A percentile compares a stretch with the other conserved stretches of the same genome.
Conservation (phyloP, 2,113 vertebrate species). For the Chinchilla lanigera region DNA sequence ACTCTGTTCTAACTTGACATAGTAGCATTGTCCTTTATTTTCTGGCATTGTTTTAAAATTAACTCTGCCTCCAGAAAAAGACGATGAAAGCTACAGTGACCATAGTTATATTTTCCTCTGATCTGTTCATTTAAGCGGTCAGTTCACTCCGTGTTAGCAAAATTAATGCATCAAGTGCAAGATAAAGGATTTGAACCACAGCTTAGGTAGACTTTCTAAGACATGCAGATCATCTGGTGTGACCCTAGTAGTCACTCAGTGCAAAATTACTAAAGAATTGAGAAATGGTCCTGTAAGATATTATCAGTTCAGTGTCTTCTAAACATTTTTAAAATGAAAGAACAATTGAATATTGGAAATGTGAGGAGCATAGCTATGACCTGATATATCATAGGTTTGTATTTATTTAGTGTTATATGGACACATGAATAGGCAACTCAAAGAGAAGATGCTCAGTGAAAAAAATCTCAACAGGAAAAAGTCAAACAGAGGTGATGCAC, state of each 20-base stretch:
- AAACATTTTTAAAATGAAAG: conserved; percentile 26
- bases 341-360: background rate
- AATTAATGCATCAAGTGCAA: conserved; percentile 37
- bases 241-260: too few species aligned
- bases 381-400: conserved; percentile 5
- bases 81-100: background rate
- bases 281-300: background rate
- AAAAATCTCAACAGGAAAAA: background rate
- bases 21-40: conserved; percentile 36
- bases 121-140: conserved; percentile 33
- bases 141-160: conserved; percentile 18
- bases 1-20: conserved; percentile 15
- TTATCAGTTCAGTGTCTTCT: background rate
- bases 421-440: background rate
- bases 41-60: too few species aligned
- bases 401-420: background rate
- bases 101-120: background rate
- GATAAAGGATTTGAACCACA: conserved; percentile 7
- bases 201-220: background rate
- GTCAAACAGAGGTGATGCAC: background rate
- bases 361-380: background rate
- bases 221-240: background rate
- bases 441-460: conserved; percentile 1
- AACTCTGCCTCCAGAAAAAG: background rate
- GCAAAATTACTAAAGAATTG: background rate